Percentiles rank a stretch among this genome's conserved stretches.
phyloP scores from a whole-genome alignment of 2,888 invertebrate genomes.

The Silvanus unidentatus region DNA sequence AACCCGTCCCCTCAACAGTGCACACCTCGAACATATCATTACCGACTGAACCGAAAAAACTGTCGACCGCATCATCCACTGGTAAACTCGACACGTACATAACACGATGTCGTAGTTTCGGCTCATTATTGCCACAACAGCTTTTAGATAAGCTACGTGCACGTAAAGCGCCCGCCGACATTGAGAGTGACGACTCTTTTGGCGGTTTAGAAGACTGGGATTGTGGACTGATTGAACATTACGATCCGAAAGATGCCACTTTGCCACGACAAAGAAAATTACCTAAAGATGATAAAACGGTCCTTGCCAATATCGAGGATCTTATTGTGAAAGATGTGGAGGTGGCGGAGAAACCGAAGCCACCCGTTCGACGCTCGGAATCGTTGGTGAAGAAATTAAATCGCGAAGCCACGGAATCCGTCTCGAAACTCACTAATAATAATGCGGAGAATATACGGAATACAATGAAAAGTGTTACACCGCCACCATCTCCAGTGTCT shows the following conservation, averaged over 20 bases:
- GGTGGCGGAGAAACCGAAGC: slow-evolving; percentile 27
- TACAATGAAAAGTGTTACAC: slow-evolving; percentile 23
- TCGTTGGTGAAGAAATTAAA: slow-evolving; percentile 37
- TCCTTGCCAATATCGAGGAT: slow-evolving; percentile 37
- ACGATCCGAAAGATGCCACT: slow-evolving; percentile 44
- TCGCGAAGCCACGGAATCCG: slow-evolving; percentile 21
- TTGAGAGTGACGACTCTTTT: slow-evolving; percentile 48
- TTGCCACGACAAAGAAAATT: slow-evolving; percentile 38
- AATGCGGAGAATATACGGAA: slow-evolving; percentile 3
- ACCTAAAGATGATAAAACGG: slow-evolving; percentile 23
- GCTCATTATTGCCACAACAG: slow-evolving; percentile 46
- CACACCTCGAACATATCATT: slow-evolving; percentile 35
- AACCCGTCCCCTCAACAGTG: slow-evolving; percentile 22
- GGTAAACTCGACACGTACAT: slow-evolving; percentile 47
- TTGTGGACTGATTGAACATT: slow-evolving; percentile 46
- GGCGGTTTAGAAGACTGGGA: slow-evolving; percentile 50
- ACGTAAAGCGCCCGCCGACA: slow-evolving; percentile 37
- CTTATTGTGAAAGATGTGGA: slow-evolving; percentile 34
- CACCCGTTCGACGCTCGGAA: slow-evolving; percentile 36
- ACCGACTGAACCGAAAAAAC: slow-evolving; percentile 36
- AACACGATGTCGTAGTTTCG: slow-evolving; percentile 47
- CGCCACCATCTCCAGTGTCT: slow-evolving; percentile 33
- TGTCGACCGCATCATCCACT: slow-evolving; percentile 34
- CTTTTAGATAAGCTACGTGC: slow-evolving; percentile 41
- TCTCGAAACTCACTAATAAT: slow-evolving; percentile 7